Evolutionary conservation across 2,797 vertebrate genomes (phyloP).

Genomic region (Lutjanus campechanus): DNA sequence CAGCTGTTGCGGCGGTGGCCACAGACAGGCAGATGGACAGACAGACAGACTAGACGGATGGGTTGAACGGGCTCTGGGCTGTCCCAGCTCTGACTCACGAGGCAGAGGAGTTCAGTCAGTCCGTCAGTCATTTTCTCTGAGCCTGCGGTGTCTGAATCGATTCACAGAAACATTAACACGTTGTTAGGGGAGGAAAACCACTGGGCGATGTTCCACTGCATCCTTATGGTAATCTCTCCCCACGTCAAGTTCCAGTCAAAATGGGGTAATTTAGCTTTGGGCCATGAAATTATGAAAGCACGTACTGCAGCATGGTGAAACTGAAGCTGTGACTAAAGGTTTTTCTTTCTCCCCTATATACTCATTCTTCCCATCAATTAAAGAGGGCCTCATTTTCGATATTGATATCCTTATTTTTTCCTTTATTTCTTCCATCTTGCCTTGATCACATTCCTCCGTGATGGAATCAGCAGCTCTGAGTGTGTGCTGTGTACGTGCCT

Average conservation of each 20-base stretch:
- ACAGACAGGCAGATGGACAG: constrained; percentile 48
- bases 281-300: constrained; percentile 49
- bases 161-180: constrained; percentile 71
- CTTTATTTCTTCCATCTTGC: constrained; percentile 18
- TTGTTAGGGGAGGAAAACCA: constrained; percentile 62
- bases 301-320: constrained; percentile 18
- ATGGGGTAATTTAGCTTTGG: constrained; percentile 51
- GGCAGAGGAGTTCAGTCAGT: constrained; percentile 51
- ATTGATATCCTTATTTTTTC: constrained; percentile 35
- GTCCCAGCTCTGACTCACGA: constrained; percentile 58
- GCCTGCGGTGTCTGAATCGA: constrained; percentile 66
- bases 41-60: constrained; percentile 21
- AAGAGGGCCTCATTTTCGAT: constrained; percentile 39
- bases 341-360: constrained; percentile 6
- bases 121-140: constrained; percentile 54
- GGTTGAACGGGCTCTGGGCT: constrained; percentile 6
- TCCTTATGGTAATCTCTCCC: constrained; percentile 61
- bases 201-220: constrained; percentile 56
- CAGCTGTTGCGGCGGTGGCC: constrained; percentile 56
- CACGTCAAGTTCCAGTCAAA: constrained; percentile 59
- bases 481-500: constrained; percentile 58
- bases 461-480: constrained; percentile 53
- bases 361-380: constrained; percentile 42
- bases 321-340: constrained; percentile 18
- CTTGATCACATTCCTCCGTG: constrained; percentile 51